phyloP scores from a whole-genome alignment of 1,140 invertebrate genomes.

The Drosophila pruinosa region DNA sequence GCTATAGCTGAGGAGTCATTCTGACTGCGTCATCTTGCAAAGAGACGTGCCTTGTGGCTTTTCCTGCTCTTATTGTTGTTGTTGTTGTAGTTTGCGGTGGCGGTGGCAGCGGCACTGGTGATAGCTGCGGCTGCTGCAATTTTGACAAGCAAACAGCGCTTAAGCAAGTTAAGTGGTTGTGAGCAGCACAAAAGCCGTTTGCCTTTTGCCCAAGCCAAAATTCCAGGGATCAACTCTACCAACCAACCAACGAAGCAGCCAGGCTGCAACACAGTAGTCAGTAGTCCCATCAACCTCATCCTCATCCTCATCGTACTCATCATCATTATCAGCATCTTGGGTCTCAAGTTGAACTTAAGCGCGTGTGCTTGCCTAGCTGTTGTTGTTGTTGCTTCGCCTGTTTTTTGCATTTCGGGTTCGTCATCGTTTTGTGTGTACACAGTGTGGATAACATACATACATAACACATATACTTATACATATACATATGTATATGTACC shows the following conservation, averaged over 20 bases:
- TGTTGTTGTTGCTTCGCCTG: not conserved
- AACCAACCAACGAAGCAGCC: too few relatives aligned
- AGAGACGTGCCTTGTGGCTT: conserved; percentile 61
- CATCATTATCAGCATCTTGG: conserved; percentile 30
- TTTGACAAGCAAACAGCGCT: conserved; percentile 74
- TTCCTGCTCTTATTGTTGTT: conserved; percentile 27
- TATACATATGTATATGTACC: too few relatives aligned
- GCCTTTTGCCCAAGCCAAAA: conserved; percentile 51
- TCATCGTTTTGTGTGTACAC: conserved; percentile 10
- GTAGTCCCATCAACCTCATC: conserved; percentile 6
- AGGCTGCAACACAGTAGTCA: conserved; percentile 51
- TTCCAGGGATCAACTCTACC: conserved; percentile 64
- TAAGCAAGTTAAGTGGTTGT: conserved; percentile 68
- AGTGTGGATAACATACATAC: conserved; percentile 17
- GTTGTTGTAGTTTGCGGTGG: conserved; percentile 3
- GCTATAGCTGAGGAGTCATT: conserved; percentile 51
- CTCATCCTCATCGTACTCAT: conserved; percentile 5
- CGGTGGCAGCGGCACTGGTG: not conserved
- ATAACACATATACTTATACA: not conserved
- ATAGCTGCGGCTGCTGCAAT: conserved; percentile 51
- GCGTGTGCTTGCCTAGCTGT: conserved; percentile 51
- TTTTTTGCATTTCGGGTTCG: conserved; percentile 24
- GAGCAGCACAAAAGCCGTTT: conserved; percentile 62
- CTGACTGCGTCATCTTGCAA: conserved; percentile 69
- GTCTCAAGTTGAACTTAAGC: conserved; percentile 60